Base-by-base conservation (phyloP, 1,140 invertebrate species). In the Carposina sasakii region DNA sequence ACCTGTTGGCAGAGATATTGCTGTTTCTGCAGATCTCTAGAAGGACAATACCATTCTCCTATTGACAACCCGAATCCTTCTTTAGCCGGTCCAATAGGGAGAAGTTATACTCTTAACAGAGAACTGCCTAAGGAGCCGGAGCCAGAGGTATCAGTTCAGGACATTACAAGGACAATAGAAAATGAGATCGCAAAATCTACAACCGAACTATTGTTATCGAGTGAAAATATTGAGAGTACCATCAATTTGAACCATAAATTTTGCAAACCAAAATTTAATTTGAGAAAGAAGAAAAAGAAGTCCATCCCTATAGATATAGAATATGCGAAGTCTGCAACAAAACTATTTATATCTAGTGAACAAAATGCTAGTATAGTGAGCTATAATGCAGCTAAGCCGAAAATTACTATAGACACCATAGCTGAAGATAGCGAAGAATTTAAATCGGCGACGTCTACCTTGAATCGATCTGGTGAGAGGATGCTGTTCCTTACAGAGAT, bases 391-490 rank as follows among this genome's bases (percentile, higher is more conserved):
- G 40, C 21, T 6, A 39, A 34, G 21, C 10, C 42, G 26, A 54
- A 56, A 41, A 47, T 55, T 44, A 59, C 52, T 10, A 23, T 44
- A 33, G 53, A 54, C 19, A 60, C 67, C 24, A 65, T 56, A 12
- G 58, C 53, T 24, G 63, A 55, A 43, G 59, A 64, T 30, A 73
- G 65, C 52, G 39, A 55, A 15, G n/a, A n/a, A n/a, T n/a, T n/a
- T n/a, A n/a, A n/a, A n/a, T n/a, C n/a, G n/a, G n/a, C n/a, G n/a
- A n/a, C n/a, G n/a, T n/a, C n/a, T n/a, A n/a, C n/a, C n/a, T n/a
- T n/a, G n/a, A n/a, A n/a, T 12, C 71, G 62, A 68, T 67, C 60
- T 60, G 81, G 77, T 84, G 81, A 84, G 77, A 81, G 72, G 67
- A 54, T 48, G 33, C 73, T 72, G 42, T 81, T 81, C 65, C 73